Evolutionary conservation across 2,888 invertebrate species (phyloP), one percentile per base, ranked within the genome.

Genomic region (Aporophyla lueneburgensis): DNA sequence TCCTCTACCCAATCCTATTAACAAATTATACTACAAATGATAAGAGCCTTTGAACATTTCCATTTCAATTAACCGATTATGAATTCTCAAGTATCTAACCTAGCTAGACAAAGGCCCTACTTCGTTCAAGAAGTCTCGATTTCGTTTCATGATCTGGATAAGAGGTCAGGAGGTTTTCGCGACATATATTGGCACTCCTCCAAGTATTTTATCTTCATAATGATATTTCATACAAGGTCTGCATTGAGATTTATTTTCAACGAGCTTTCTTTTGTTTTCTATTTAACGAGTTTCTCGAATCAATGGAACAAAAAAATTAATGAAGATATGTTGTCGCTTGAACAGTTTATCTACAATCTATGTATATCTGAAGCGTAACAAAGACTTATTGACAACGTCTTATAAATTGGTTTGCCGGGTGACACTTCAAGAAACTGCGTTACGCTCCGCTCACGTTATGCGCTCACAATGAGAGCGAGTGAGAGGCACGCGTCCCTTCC

Each of bases 201-300:
- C 80, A 86, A 86, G 24, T 72, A 78, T 71, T 84, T 74, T 77
- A 76, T 79, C 69, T 71, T 73, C 67, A 27, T 80, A 72, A 86
- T 61, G 65, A 78, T 75, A 74, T 80, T 77, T 79, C 69, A 87
- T 76, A 81, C 74, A 74, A 78, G 73, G 63, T 63, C 71, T 79
- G 75, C 56, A 72, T 76, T 68, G 53, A 58, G 67, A 78, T 70
- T 69, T 77, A 73, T 74, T 71, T 75, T 75, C 10, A 51, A 33
- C 24, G 12, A 49, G 33, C 21, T 54, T 63, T 62, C 49, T 59
- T 77, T 72, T 72, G 54, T 69, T 46, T 78, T 61, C n/a, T 3
- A 54, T 0, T 21, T 61, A 58, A 43, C 9, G 16, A 68, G 0
- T 56, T 63, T 67, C 43, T 71, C 14, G 49, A 14, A 63, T 58